phyloP scores from a whole-genome alignment of 2,113 vertebrate genomes.

The Potamarius usumacintae region DNA sequence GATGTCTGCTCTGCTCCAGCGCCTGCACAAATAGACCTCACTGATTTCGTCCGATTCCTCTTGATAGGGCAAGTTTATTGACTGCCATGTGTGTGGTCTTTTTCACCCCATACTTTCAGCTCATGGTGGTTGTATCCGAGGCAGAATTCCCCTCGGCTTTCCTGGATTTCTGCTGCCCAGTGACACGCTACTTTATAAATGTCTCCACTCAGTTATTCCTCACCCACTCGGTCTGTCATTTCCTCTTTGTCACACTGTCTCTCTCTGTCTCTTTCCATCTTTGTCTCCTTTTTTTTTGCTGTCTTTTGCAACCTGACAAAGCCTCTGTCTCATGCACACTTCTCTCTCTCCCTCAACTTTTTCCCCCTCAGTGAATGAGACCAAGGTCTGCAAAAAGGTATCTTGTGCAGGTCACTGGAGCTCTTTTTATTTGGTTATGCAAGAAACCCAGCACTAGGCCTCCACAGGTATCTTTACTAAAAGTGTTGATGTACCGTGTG shows the following conservation, averaged over 20 bases:
- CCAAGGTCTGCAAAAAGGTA: not conserved
- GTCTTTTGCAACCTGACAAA: not conserved
- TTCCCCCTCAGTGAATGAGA: not conserved
- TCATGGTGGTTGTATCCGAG: constrained; percentile 45
- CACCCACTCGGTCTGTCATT: not conserved
- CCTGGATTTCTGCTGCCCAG: not conserved
- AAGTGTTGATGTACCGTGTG: not conserved
- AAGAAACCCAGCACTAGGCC: not conserved
- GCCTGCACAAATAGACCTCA: constrained; percentile 79
- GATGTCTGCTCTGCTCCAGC: constrained; percentile 73
- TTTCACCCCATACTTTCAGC: constrained; percentile 24
- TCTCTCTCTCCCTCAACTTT: not conserved
- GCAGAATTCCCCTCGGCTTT: constrained; percentile 28
- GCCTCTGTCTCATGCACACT: not conserved
- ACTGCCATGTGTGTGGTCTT: constrained; percentile 65
- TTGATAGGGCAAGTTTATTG: constrained; percentile 76
- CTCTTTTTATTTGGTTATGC: not conserved
- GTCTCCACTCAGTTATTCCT: constrained; percentile 31
- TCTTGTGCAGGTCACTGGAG: not conserved
- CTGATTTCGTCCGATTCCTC: constrained; percentile 78
- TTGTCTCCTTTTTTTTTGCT: constrained; percentile 54
- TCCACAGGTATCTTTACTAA: not conserved
- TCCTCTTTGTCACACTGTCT: not conserved
- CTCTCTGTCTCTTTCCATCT: constrained; percentile 28
- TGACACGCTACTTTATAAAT: constrained; percentile 29